phyloP scores from a whole-genome alignment of 2,113 vertebrate species.

The Dasyornis broadbenti region DNA sequence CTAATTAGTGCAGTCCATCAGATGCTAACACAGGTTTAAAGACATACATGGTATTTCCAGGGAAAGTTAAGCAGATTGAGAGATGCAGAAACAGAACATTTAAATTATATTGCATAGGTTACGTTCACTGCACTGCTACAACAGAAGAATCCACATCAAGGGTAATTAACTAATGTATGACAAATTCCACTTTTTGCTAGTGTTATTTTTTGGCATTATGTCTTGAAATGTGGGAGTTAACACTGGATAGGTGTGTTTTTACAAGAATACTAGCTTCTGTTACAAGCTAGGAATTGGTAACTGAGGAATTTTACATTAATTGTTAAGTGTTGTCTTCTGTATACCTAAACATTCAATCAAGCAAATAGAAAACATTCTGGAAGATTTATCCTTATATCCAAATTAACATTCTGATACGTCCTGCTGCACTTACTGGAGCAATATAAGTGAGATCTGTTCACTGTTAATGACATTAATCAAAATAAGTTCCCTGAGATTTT shows the following conservation, averaged over 20 bases:
- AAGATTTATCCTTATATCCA: background rate
- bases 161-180: background rate
- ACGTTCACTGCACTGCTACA: background rate
- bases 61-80: background rate
- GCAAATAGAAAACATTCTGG: background rate
- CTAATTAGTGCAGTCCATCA: background rate
- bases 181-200: background rate
- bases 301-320: background rate
- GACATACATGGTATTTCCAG: background rate
- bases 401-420: background rate
- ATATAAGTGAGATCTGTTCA: background rate
- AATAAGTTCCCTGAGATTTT: constrained; percentile 16
- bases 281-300: background rate
- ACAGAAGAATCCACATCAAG: background rate
- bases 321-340: background rate
- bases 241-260: background rate
- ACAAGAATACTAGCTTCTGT: background rate
- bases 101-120: background rate
- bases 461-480: background rate
- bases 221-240: background rate
- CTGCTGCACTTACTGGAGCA: background rate
- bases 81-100: background rate
- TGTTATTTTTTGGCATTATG: background rate
- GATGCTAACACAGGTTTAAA: background rate
- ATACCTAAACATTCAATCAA: background rate